Conservation (phyloP, 2,888 invertebrate genomes). For the Apodemia zela region DNA sequence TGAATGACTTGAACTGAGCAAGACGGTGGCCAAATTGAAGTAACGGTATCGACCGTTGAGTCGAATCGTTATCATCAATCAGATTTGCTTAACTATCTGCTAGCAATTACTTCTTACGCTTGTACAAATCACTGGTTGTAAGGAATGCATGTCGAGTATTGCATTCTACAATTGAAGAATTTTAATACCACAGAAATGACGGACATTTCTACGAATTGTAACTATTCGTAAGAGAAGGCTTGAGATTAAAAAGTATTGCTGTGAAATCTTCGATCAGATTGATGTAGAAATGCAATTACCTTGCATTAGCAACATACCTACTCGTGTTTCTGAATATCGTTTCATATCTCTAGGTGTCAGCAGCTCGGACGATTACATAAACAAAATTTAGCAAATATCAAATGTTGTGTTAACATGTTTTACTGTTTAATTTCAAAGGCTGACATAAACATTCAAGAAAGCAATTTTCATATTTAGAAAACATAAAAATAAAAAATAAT, state of each 20-base stretch:
- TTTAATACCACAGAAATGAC: not conserved
- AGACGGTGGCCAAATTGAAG: slow-evolving; percentile 71
- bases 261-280: no score
- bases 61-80: slow-evolving; percentile 74
- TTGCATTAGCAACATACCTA: not conserved
- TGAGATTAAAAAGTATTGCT: not conserved
- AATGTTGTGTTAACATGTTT: not conserved
- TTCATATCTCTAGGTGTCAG: not conserved
- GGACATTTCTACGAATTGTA: not conserved
- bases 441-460: not conserved
- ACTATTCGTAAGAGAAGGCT: not conserved
- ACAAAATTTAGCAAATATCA: not conserved
- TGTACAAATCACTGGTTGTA: slow-evolving; percentile 48
- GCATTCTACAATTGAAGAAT: not conserved
- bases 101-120: slow-evolving; percentile 64
- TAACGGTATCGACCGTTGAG: slow-evolving; percentile 60
- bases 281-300: not conserved
- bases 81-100: slow-evolving; percentile 76
- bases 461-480: not conserved
- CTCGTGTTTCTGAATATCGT: not conserved
- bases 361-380: not conserved
- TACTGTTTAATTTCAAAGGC: not conserved
- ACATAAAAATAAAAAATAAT: not conserved
- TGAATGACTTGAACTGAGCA: slow-evolving; percentile 60
- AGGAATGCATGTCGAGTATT: slow-evolving; percentile 44